Evolutionary conservation across 2,113 vertebrate species (phyloP), one percentile per base, ranked within the genome.

Genomic region (Elgaria multicarinata): DNA sequence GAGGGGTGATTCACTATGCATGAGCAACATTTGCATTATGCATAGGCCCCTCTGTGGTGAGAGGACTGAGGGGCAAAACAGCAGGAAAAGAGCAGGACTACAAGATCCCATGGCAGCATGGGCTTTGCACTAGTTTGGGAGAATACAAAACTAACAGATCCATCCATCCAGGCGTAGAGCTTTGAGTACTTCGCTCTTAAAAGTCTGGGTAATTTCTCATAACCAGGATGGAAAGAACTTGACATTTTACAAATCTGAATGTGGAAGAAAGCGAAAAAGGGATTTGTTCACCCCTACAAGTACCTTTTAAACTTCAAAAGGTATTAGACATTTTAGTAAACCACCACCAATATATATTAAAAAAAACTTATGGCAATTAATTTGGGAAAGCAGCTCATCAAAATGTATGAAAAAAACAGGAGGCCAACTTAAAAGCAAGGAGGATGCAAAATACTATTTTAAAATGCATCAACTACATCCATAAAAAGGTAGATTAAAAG

Each of bases 371-470:
- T 2, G 20, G 55, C 85, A 90, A 31, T 31, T 89, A 66, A 39
- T 0, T 31, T 71, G 66, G 2, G 75, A 80, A 18, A 88, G 13
- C 50, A 91, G 2, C n/a, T 62, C 42, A 86, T 6, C 24, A 80
- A 91, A 86, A 28, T 1, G 13, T 50, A 87, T 28, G 18, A 88
- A n/a, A 6, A 78, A 80, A 72, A 1, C 0, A 26, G 42, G 28
- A 83, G 4, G 26, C 1, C 78, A 42, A 22, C 88, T 84, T 53
- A 1, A 26, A 81, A 0, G 31, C 85, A 83, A 14, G 88, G 91
- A 83, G 3, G 50, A 22, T 31, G 28, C 20, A 90, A 94, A 93
- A 55, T 0, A 36, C 20, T 36, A 87, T 36, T 78, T 55, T 72
- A 78, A 36, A 66, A 91, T 39, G 42, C 3, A 90, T 18, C 31